phyloP scores from a whole-genome alignment of 2,888 invertebrate genomes.

The Ormyrus rosae region DNA sequence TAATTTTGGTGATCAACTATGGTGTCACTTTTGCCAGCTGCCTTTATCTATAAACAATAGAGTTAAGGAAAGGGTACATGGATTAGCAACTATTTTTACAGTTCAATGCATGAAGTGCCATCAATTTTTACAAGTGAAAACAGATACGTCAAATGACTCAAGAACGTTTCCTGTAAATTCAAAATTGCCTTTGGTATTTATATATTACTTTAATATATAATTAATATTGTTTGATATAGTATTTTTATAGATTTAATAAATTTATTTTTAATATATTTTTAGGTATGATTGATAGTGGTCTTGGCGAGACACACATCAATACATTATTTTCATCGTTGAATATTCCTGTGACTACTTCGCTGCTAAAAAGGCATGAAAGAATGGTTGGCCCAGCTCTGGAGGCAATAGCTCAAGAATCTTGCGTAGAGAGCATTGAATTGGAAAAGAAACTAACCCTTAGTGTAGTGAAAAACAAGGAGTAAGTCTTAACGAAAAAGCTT shows the following conservation, averaged over 20 bases:
- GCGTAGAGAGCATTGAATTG: not conserved
- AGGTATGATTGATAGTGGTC: not conserved
- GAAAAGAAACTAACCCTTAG: not conserved
- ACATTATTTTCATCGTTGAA: not conserved
- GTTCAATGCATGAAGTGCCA: not conserved
- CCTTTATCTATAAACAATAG: not conserved
- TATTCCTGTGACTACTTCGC: not conserved
- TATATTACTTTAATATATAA: too few species aligned
- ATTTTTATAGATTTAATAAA: not conserved
- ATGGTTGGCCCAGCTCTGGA: not conserved
- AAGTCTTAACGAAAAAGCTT: too few species aligned
- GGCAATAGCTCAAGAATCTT: not conserved
- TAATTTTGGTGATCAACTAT: not conserved
- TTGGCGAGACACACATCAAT: not conserved
- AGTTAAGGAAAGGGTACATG: not conserved
- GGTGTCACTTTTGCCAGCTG: not conserved
- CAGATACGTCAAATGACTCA: too few species aligned
- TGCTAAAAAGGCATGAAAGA: slow-evolving; percentile 3
- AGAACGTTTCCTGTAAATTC: too few species aligned
- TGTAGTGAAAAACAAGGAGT: not conserved
- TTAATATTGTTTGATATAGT: not conserved
- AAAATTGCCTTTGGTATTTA: too few species aligned
- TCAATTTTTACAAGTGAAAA: too few species aligned
- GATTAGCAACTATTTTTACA: not conserved
- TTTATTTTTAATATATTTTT: not conserved